These are phyloP conservation scores for Eptesicus fuscus DNA, from an alignment of 2,113 vertebrate species.

Conservation along the genomic window DNA sequence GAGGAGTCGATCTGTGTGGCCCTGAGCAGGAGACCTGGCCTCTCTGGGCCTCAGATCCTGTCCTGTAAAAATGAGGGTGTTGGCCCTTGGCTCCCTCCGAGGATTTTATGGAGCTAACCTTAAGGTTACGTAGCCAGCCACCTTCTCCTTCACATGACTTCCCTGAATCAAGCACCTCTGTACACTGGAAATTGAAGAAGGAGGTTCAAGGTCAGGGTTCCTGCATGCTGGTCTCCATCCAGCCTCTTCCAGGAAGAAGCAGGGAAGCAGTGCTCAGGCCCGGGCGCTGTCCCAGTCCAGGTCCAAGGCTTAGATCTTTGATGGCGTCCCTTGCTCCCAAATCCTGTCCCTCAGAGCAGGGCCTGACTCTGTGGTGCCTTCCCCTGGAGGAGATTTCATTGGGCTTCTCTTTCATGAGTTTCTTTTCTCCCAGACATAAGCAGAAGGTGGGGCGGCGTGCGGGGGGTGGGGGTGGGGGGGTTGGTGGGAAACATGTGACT, in stretches of 20 bases:
- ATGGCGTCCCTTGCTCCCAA: neutral
- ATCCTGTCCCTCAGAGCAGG: too few species aligned
- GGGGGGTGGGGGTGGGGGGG: neutral
- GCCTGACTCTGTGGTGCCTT: fast-evolving
- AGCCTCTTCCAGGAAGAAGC: neutral
- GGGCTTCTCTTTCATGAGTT: neutral
- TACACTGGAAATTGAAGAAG: neutral
- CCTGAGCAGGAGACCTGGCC: fast-evolving
- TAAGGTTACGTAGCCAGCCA: too few species aligned
- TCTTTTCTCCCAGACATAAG: neutral
- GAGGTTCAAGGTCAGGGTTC: fast-evolving
- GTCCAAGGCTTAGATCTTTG: fast-evolving
- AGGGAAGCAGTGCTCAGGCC: too few species aligned
- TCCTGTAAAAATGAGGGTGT: neutral
- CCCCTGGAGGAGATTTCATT: neutral
- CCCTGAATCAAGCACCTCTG: neutral
- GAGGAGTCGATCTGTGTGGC: neutral
- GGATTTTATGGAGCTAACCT: neutral
- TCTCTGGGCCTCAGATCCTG: neutral
- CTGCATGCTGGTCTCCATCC: neutral
- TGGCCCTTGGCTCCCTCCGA: too few species aligned
- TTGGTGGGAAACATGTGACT: too few species aligned
- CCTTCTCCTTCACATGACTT: neutral
- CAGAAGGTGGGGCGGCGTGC: neutral
- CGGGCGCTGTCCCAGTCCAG: fast-evolving